Evolutionary conservation across 2,113 vertebrate species (phyloP), one percentile per base, ranked within the genome.

Genomic region (Erythrocebus patas): DNA sequence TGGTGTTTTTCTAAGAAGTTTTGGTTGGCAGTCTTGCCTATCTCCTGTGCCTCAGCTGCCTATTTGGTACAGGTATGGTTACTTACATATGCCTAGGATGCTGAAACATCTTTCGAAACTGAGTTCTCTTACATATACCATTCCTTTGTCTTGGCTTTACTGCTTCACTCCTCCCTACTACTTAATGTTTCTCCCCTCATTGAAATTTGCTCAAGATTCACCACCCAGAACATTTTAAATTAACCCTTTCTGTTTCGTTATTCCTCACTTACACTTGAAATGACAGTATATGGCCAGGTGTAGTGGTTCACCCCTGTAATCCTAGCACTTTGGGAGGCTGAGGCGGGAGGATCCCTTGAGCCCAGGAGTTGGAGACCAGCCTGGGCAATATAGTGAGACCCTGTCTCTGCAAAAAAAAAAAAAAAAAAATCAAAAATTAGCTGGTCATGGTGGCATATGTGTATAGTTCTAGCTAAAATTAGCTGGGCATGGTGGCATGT

Each of bases 261-360:
- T 80, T 93, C 7, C 35, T 87, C 23, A 27, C 70, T 87, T 75
- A 48, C 66, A 95, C 87, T 93, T 89, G 76, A 93, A 95, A 88
- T 76, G 59, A 89, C 8, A 70, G 35, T 76, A 45, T 45, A 45
- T 45, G 23, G 12, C 61, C 61, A 14, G 61, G 27, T 64, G 12
- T 64, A 64, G 61, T 64, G 61, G 61, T 13, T 64, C 61, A 64
- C 27, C 12, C 12, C 61, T 64, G 61, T 64, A 64, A 32, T 32
- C 61, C 61, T 30, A 64, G 61, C 61, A 32, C 61, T 64, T 64
- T 64, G 61, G 27, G 61, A 64, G 27, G 61, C 61, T 64, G 27
- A 64, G 61, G 27, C 2, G 2, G 61, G 27, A 64, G 61, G 27
- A 64, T 32, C 61, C 27, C 61, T 32, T 64, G 61, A 64, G 61